A percentile compares a stretch with the other conserved stretches of the same genome.
These are phyloP conservation scores for Eurytoma californica DNA, from an alignment of 2,888 invertebrate genomes.

Conservation along the genomic window DNA sequence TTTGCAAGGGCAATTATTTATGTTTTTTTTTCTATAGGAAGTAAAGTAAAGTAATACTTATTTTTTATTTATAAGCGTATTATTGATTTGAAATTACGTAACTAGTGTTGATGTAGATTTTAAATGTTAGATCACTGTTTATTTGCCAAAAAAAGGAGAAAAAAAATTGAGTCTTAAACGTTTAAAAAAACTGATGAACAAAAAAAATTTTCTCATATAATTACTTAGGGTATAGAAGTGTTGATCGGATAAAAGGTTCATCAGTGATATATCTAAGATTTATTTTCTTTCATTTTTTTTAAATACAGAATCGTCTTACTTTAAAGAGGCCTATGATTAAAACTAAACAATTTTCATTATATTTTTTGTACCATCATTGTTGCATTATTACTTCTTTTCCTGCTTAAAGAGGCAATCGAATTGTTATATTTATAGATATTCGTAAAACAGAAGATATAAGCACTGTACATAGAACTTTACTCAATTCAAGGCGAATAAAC, in stretches of 20 bases:
- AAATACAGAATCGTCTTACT: constrained; percentile 15
- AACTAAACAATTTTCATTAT: constrained; percentile 42
- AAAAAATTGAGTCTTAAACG: not conserved
- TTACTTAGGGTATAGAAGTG: not conserved
- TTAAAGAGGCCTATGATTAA: constrained; percentile 36
- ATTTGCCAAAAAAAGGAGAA: not conserved
- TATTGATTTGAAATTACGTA: constrained; percentile 27
- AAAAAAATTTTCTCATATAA: constrained; percentile 3
- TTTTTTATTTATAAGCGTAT: constrained; percentile 33
- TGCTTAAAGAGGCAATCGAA: constrained; percentile 50
- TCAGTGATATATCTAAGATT: not conserved
- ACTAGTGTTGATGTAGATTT: constrained; percentile 17
- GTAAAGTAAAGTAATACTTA: constrained; percentile 29
- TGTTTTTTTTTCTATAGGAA: constrained; percentile 28
- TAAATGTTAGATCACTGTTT: constrained; percentile 33
- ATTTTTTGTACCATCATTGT: constrained; percentile 53
- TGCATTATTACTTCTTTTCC: constrained; percentile 43
- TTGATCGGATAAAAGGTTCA: not conserved
- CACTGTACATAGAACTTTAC: constrained; percentile 56
- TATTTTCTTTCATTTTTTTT: constrained; percentile 26
- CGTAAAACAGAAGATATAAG: constrained; percentile 45
- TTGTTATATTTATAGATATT: constrained; percentile 55
- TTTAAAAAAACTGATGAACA: not conserved
- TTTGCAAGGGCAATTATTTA: constrained; percentile 45
- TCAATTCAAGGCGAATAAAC: constrained; percentile 38